Conservation (phyloP, 2,113 vertebrate genomes). For the Salvelinus alpinus region DNA sequence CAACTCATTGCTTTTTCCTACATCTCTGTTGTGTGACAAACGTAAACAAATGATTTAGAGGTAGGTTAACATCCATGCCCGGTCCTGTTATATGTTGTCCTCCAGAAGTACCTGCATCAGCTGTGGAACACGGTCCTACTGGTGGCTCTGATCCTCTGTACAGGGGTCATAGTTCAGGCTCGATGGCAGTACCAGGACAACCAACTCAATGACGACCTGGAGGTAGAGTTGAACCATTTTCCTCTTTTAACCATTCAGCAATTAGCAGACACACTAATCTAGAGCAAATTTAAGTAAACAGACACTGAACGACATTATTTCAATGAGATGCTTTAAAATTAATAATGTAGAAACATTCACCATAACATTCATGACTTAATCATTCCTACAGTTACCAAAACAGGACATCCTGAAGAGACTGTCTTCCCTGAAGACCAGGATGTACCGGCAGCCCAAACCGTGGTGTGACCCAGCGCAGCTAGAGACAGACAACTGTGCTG, state of each 20-base stretch:
- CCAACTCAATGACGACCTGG: constrained; percentile 66
- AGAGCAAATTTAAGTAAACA: neutral
- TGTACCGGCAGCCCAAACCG: constrained; percentile 75
- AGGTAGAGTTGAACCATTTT: constrained; percentile 65
- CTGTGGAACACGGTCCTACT: constrained; percentile 93
- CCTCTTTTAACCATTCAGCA: neutral
- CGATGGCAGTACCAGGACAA: constrained; percentile 83
- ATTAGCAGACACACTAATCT: neutral
- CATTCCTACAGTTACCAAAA: constrained; percentile 76
- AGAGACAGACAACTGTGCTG: constrained; percentile 83
- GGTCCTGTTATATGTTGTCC: neutral
- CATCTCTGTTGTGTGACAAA: neutral
- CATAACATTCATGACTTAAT: neutral
- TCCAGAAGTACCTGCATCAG: constrained; percentile 92
- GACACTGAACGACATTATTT: no score
- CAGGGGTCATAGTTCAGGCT: constrained; percentile 88
- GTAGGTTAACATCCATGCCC: neutral
- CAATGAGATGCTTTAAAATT: no score
- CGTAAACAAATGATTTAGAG: neutral
- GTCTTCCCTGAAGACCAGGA: constrained; percentile 80
- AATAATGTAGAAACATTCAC: no score
- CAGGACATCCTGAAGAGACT: constrained; percentile 81
- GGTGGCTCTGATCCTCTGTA: constrained; percentile 88
- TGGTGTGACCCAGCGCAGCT: constrained; percentile 56
- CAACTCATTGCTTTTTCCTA: neutral